These are phyloP conservation scores for Brenthis ino DNA, from an alignment of 2,888 invertebrate genomes.

Conservation along the genomic window DNA sequence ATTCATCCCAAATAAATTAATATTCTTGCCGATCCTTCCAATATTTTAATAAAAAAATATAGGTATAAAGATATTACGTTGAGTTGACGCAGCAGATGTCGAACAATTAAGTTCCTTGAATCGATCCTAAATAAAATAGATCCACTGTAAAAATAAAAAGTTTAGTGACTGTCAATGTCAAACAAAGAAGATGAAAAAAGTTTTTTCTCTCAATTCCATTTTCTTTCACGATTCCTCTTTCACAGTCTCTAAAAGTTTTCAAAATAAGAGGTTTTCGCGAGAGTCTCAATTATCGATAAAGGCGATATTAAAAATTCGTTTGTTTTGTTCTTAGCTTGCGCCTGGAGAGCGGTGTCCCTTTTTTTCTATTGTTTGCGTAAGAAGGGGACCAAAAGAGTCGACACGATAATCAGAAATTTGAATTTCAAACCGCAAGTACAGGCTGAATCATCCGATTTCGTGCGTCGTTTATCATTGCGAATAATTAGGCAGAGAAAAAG, in stretches of 20 bases:
- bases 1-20: slow-evolving; percentile 14
- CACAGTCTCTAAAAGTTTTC: slow-evolving; percentile 79
- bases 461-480: slow-evolving; percentile 73
- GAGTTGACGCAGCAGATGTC: slow-evolving; percentile 68
- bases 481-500: slow-evolving; percentile 73
- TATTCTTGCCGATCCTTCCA: slow-evolving; percentile 30
- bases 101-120: slow-evolving; percentile 68
- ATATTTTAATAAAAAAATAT: slow-evolving; percentile 46
- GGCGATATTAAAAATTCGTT: slow-evolving; percentile 83
- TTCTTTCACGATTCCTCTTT: slow-evolving; percentile 79
- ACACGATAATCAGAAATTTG: slow-evolving; percentile 79
- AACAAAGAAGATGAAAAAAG: slow-evolving; percentile 83
- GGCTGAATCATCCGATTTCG: slow-evolving; percentile 76
- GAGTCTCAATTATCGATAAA: slow-evolving; percentile 83
- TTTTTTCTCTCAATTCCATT: slow-evolving; percentile 78
- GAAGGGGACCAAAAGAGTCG: slow-evolving; percentile 71
- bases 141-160: slow-evolving; percentile 77
- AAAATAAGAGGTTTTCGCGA: slow-evolving; percentile 81
- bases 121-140: slow-evolving; percentile 79
- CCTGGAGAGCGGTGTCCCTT: slow-evolving; percentile 73
- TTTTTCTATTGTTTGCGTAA: slow-evolving; percentile 78
- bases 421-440: slow-evolving; percentile 72
- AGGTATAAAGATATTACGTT: slow-evolving; percentile 56
- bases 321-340: slow-evolving; percentile 80
- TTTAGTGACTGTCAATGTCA: slow-evolving; percentile 81